These are phyloP conservation scores for Gari tellinella DNA, from an alignment of 2,888 invertebrate species.

Conservation along the genomic window DNA sequence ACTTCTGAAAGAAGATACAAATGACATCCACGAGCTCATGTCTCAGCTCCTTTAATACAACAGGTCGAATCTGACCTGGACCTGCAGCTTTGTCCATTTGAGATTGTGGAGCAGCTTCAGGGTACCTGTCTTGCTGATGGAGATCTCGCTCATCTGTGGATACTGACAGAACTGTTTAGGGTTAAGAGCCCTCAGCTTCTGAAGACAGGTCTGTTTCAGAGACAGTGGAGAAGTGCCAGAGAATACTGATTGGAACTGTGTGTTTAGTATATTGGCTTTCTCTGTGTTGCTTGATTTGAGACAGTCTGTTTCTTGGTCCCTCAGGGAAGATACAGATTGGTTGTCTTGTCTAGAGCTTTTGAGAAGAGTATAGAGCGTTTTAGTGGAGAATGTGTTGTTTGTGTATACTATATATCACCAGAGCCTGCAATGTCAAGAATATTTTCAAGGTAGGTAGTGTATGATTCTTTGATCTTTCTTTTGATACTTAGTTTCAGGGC, in stretches of 20 bases:
- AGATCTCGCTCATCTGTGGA: neutral
- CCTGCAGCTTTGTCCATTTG: conserved; percentile 1
- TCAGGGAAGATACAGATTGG: neutral
- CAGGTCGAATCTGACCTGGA: conserved; percentile 3
- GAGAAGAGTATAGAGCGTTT: neutral
- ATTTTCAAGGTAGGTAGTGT: neutral
- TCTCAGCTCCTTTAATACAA: conserved; percentile 1
- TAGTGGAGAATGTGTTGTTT: too few relatives aligned
- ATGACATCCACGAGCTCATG: neutral
- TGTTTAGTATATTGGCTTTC: conserved; percentile 3
- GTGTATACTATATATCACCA: too few relatives aligned
- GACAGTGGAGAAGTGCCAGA: neutral
- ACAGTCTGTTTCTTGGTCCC: neutral
- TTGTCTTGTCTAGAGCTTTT: neutral
- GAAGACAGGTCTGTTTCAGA: neutral
- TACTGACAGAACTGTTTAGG: neutral
- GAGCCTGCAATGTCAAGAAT: neutral
- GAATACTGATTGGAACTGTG: conserved; percentile 17
- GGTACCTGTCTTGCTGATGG: neutral
- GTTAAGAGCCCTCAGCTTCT: neutral
- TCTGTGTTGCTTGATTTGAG: neutral
- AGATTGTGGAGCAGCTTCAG: neutral
- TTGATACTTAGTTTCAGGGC: too few relatives aligned
- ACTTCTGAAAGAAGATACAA: conserved; percentile 4
- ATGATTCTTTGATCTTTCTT: too few relatives aligned